phyloP scores from a whole-genome alignment of 2,888 invertebrate genomes.

The Pachycephus smyrnensis region DNA sequence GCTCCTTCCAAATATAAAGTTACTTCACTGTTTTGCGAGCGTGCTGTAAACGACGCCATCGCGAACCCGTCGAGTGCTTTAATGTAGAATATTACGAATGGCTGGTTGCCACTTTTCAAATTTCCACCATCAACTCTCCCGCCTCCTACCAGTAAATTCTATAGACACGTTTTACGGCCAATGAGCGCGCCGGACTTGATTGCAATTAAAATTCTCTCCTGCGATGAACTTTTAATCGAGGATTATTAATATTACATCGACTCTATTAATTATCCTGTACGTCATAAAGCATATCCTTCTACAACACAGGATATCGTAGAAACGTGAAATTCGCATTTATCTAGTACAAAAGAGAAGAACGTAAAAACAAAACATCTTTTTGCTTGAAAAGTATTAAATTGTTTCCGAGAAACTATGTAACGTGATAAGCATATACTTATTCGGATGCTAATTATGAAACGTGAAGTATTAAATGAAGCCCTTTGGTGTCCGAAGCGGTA shows the following conservation, averaged over 20 bases:
- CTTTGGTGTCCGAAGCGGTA: slow-evolving; percentile 47
- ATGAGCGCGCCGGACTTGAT: slow-evolving; percentile 43
- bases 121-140: neutral
- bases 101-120: slow-evolving; percentile 7
- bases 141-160: neutral
- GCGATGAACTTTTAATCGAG: slow-evolving; percentile 48
- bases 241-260: slow-evolving; percentile 37
- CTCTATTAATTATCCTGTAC: neutral
- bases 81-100: slow-evolving; percentile 32
- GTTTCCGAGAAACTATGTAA: neutral
- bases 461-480: slow-evolving; percentile 63
- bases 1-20: slow-evolving; percentile 34
- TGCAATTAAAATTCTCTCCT: slow-evolving; percentile 47
- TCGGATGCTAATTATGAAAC: slow-evolving; percentile 56
- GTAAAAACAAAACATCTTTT: neutral
- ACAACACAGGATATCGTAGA: neutral
- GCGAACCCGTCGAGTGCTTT: neutral
- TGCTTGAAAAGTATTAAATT: neutral
- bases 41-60: neutral
- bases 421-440: slow-evolving; percentile 31
- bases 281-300: neutral
- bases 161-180: slow-evolving; percentile 23
- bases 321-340: neutral
- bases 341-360: neutral
- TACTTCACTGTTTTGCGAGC: neutral